These are phyloP conservation scores for Cochlearius cochlearius DNA, from an alignment of 2,113 vertebrate species.

Conservation along the genomic window DNA sequence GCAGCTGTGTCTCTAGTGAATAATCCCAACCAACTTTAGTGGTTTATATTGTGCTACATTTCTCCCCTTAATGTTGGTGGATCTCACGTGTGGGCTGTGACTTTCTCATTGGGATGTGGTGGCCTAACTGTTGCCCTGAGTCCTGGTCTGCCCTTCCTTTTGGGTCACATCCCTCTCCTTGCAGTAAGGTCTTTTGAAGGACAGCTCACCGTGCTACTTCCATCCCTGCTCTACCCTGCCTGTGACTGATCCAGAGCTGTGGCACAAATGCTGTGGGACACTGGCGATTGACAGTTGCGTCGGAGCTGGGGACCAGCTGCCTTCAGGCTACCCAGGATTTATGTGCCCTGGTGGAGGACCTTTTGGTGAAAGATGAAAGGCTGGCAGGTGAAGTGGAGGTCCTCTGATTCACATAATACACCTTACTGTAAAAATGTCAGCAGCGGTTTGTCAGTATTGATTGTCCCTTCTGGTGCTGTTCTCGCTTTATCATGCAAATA, in stretches of 20 bases:
- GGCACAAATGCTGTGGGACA: neutral
- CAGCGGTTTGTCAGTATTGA: neutral
- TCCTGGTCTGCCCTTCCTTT: neutral
- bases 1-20: neutral
- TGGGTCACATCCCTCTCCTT: neutral
- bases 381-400: neutral
- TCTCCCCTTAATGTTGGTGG: neutral
- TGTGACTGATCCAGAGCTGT: neutral
- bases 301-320: neutral
- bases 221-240: neutral
- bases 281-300: accelerated
- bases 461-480: neutral
- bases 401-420: neutral
- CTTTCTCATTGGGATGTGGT: neutral
- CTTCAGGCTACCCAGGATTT: neutral
- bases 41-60: neutral
- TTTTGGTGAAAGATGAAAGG: neutral
- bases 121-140: neutral
- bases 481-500: neutral
- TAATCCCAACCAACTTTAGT: neutral
- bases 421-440: neutral
- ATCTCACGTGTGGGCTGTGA: neutral
- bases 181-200: neutral
- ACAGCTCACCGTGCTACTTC: neutral
- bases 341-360: neutral